Conservation (phyloP, 1,140 invertebrate genomes). For the Bombus picipes region DNA sequence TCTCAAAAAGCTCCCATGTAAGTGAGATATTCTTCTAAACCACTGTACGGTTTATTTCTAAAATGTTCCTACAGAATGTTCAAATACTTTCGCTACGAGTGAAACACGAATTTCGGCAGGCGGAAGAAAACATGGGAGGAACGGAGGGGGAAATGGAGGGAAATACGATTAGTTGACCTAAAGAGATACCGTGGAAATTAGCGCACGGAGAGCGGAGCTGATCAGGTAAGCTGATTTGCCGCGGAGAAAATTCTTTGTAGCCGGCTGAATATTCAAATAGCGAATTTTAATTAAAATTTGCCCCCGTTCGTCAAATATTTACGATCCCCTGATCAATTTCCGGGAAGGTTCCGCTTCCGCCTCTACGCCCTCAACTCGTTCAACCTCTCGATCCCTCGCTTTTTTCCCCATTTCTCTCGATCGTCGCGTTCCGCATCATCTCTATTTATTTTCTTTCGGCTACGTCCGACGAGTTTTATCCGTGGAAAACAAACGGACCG, state of each 20-base stretch:
- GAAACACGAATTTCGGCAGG: too few relatives aligned
- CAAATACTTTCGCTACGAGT: too few relatives aligned
- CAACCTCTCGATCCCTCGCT: background rate
- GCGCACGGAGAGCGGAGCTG: background rate
- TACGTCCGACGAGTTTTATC: constrained; percentile 35
- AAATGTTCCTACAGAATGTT: too few relatives aligned
- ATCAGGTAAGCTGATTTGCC: constrained; percentile 9
- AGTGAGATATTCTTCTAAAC: too few relatives aligned
- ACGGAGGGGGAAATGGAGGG: too few relatives aligned
- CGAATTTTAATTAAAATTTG: constrained; percentile 56
- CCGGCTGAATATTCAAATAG: constrained; percentile 48
- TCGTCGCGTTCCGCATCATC: constrained; percentile 8
- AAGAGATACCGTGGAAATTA: background rate
- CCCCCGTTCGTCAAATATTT: constrained; percentile 50
- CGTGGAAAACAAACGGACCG: constrained; percentile 34
- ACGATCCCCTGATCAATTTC: constrained; percentile 52
- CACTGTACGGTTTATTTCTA: too few relatives aligned
- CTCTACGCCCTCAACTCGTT: background rate
- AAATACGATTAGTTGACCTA: background rate
- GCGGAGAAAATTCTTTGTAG: constrained; percentile 40
- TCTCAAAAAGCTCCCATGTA: too few relatives aligned
- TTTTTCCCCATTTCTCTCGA: background rate
- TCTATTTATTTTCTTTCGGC: constrained; percentile 46
- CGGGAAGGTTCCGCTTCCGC: background rate
- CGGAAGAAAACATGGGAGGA: too few relatives aligned